Conservation (phyloP, 2,888 invertebrate species). For the Drosophila longiperda region DNA sequence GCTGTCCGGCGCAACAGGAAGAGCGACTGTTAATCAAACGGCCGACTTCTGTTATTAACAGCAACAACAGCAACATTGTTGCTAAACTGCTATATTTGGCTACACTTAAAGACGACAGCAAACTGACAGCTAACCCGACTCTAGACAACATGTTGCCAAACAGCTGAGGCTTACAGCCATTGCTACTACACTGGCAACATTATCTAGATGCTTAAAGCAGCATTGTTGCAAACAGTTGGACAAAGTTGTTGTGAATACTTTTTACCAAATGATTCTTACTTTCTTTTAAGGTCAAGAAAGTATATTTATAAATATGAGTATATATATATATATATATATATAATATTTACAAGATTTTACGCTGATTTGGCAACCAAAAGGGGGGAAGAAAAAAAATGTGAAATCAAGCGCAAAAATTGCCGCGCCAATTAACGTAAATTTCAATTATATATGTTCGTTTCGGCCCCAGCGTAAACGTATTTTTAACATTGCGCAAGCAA, state of each 20-base stretch:
- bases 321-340: constrained; percentile 1
- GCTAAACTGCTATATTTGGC: constrained; percentile 14
- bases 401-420: constrained; percentile 61
- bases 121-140: not conserved
- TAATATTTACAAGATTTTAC: constrained; percentile 20
- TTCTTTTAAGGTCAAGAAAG: constrained; percentile 22
- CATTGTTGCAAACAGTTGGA: constrained; percentile 1
- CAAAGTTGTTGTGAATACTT: not conserved
- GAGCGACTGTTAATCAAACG: constrained; percentile 49
- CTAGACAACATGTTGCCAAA: constrained; percentile 18
- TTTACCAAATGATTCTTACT: not conserved
- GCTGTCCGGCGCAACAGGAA: constrained; percentile 39
- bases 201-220: not conserved
- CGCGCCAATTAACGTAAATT: constrained; percentile 61
- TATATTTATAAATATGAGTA: constrained; percentile 4
- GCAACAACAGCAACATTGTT: constrained; percentile 34
- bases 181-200: not conserved
- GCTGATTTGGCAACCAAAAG: constrained; percentile 35
- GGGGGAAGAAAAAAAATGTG: constrained; percentile 23
- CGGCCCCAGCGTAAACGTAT: constrained; percentile 27
- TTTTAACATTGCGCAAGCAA: constrained; percentile 39
- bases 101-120: not conserved
- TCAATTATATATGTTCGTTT: constrained; percentile 31
- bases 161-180: constrained; percentile 2
- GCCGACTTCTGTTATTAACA: constrained; percentile 20